phyloP scores from a whole-genome alignment of 2,888 invertebrate genomes.

The Plagodis pulveraria region DNA sequence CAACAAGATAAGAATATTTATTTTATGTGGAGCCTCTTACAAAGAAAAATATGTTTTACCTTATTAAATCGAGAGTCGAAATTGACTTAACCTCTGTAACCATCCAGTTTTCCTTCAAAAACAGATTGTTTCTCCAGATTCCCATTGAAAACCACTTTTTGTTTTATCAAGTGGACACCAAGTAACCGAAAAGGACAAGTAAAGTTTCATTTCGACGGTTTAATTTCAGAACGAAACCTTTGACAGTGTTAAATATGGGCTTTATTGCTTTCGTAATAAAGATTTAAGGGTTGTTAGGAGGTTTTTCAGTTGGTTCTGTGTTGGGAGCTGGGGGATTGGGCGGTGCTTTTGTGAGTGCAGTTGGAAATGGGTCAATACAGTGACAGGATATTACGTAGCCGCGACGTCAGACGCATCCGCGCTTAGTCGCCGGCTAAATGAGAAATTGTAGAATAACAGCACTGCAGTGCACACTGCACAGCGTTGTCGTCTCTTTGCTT shows the following conservation, averaged over 20 bases:
- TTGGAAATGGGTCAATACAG: constrained; percentile 65
- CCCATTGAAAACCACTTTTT: constrained; percentile 40
- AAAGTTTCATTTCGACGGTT: constrained; percentile 73
- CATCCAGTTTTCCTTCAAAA: constrained; percentile 16
- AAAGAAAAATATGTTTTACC: constrained; percentile 31
- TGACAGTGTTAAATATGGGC: constrained; percentile 71
- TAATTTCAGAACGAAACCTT: constrained; percentile 67
- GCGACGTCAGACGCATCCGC: constrained; percentile 72
- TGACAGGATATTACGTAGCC: constrained; percentile 81
- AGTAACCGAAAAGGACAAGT: constrained; percentile 61
- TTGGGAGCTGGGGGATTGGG: constrained; percentile 27
- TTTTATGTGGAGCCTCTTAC: constrained; percentile 33
- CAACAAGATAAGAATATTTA: constrained; percentile 56
- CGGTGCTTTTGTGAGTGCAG: constrained; percentile 45
- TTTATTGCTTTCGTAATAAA: constrained; percentile 80
- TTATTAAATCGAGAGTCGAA: constrained; percentile 37
- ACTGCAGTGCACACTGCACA: not conserved
- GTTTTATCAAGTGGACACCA: constrained; percentile 61
- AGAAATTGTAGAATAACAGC: constrained; percentile 69
- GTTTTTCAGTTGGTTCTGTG: constrained; percentile 47
- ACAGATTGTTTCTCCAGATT: constrained; percentile 33
- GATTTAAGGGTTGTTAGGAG: constrained; percentile 60
- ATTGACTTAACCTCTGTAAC: constrained; percentile 25
- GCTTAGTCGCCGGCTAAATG: constrained; percentile 69
- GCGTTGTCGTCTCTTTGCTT: constrained; percentile 19